Evolutionary conservation across 92 coral and sea anemone species (phyloP), one percentile per base, ranked within the genome.

Genomic region (Zoanthus solanderi): DNA sequence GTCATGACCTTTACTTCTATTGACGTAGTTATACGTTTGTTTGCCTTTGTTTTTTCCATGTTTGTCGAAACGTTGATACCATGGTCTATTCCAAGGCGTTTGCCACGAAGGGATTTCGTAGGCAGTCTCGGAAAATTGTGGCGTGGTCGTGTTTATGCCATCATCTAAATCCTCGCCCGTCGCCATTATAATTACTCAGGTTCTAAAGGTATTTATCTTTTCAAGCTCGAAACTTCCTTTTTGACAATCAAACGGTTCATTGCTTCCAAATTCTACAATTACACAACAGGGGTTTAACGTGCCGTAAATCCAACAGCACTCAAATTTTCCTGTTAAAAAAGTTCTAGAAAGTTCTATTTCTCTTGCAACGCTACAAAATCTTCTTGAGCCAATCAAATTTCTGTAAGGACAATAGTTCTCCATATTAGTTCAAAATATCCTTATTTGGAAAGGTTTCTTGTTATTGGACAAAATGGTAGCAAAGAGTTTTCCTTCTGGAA

Each of bases 71-170:
- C 95, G 84, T 79, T 95, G 98, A 87, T 95, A 95, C 98, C 98
- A 95, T 0, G 98, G 98, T 48, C 89, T 93, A 77, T 83, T 95
- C 98, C 98, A 95, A 11, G 93, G 92, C 12, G 92, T 88, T 83
- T 95, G 98, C 98, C 98, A 95, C 6, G 98, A 93, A 28, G 98
- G 98, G 15, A 95, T 95, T 85, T 95, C 98, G 75, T 95, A 95
- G 84, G 88, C 78, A 5, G 78, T 56, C 75, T 42, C 67, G 42
- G 83, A 80, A 65, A 68, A 69, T n/a, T 81, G 81, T 9, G 46
- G 71, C n/a, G 78, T 66, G 4, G 85, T 80, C 28, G 74, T 65
- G 5, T 23, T 66, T 9, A 80, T 80, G 0, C 85, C 85, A 28
- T 77, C 82, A 50, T 80, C 74, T 10, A 31, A 9, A 31, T 69